Evolutionary conservation across 1,140 invertebrate genomes (phyloP).

Genomic region (Lordiphosa clarofinis): DNA sequence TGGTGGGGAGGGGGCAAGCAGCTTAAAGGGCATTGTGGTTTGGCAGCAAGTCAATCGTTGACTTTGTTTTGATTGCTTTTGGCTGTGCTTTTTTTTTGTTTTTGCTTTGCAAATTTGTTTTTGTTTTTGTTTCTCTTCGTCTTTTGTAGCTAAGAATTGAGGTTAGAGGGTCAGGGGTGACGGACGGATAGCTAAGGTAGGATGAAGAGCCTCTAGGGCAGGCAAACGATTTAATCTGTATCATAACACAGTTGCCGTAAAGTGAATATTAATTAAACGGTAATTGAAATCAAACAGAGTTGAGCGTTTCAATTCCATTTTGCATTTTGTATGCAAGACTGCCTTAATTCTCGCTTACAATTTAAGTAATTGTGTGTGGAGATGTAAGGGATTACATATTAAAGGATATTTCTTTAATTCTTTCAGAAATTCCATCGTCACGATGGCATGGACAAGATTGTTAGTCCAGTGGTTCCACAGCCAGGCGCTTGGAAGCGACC

Average conservation of each 20-base stretch:
- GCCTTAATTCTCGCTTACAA: no score
- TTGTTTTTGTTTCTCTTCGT: conserved; percentile 24
- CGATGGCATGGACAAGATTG: conserved; percentile 92
- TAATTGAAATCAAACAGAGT: no score
- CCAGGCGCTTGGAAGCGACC: conserved; percentile 88
- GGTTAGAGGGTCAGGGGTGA: conserved; percentile 46
- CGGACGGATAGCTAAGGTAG: not conserved
- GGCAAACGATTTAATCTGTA: conserved; percentile 9
- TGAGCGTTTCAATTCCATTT: no score
- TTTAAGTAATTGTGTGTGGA: no score
- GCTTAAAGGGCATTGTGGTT: conserved; percentile 23
- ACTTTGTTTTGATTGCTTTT: conserved; percentile 73
- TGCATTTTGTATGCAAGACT: no score
- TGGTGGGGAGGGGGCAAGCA: conserved; percentile 1
- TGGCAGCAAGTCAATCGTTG: conserved; percentile 57
- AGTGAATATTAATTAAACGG: no score
- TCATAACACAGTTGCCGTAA: conserved; percentile 3
- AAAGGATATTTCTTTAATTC: not conserved
- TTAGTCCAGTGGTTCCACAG: conserved; percentile 94
- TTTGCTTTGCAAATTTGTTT: conserved; percentile 31
- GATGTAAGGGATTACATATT: not conserved
- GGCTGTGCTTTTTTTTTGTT: conserved; percentile 35
- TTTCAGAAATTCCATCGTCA: conserved; percentile 82
- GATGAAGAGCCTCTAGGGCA: conserved; percentile 4
- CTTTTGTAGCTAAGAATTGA: conserved; percentile 20